A percentile compares a stretch with the other conserved stretches of the same genome.
These are phyloP conservation scores for Andricus curvator DNA, from an alignment of 2,888 invertebrate genomes.

Conservation along the genomic window DNA sequence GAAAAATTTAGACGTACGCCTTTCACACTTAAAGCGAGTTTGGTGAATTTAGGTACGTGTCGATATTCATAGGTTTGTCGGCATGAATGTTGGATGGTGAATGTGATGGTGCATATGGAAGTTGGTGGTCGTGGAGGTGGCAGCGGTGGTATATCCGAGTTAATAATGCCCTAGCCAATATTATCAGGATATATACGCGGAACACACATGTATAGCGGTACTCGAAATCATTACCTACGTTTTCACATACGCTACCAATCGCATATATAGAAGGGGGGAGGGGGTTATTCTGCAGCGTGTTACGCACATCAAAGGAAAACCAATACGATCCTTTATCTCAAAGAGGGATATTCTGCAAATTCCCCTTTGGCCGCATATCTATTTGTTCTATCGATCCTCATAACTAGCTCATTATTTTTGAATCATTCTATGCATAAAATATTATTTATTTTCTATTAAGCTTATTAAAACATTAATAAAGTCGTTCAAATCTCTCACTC, in stretches of 20 bases:
- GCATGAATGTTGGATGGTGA: constrained; percentile 45
- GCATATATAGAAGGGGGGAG: background rate
- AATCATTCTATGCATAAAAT: background rate
- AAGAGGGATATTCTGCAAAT: background rate
- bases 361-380: background rate
- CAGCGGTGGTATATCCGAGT: constrained; percentile 53
- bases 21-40: background rate
- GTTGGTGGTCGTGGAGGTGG: constrained; percentile 43
- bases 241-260: constrained; percentile 38
- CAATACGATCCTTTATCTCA: constrained; percentile 25
- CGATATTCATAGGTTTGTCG: constrained; percentile 54
- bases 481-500: too few species aligned
- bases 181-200: constrained; percentile 60
- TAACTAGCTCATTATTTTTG: background rate
- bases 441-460: background rate
- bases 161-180: constrained; percentile 63
- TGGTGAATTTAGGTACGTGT: constrained; percentile 46
- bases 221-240: constrained; percentile 47
- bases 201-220: constrained; percentile 39
- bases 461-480: too few species aligned
- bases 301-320: constrained; percentile 23
- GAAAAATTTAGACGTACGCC: background rate
- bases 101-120: constrained; percentile 1
- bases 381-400: background rate
- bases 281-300: background rate